Evolutionary conservation across 1,140 invertebrate genomes (phyloP), one percentile per base, ranked within the genome.

Genomic region (Apis laboriosa): DNA sequence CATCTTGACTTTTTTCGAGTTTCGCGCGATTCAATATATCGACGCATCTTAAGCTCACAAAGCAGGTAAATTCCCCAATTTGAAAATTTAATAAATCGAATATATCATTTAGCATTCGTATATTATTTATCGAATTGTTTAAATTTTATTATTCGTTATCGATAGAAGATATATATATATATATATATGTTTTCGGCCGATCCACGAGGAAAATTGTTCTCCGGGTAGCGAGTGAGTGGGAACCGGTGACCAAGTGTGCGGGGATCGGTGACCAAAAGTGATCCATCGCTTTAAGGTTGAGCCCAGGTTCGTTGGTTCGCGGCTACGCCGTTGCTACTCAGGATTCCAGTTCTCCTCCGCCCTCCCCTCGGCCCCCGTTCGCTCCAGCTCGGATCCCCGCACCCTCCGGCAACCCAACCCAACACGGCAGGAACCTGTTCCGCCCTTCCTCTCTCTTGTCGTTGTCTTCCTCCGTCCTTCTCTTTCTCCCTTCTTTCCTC

Each of bases 251-350:
- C 24, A 13, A 34, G 43, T 77, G 49, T 21, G 34, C 34, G 64
- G 43, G 28, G 80, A 24, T 66, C 53, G 51, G 70, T 73, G 76
- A 76, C 17, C 76, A 84, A 78, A 78, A 93, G 89, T 93, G 93
- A 93, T 93, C 92, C 92, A 93, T 93, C 93, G 92, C 92, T 93
- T 94, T 93, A 94, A 94, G 91, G 86, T 91, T 91, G 91, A 91
- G 90, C 91, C 92, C 90, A 92, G 91, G 92, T 92, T 91, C 91
- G 92, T 89, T 84, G 92, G 88, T 92, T 92, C 90, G 92, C 92
- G 91, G 92, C 92, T 93, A 92, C 92, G 92, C 91, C 92, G 93
- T 93, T 94, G 93, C 93, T 94, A 93, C 93, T 93, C 93, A 92
- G 92, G 91, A 94, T 94, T 93, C 93, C 92, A 93, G 92, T 94